Base-by-base conservation (phyloP, 2,113 vertebrate genomes). In the Arothron firmamentum region DNA sequence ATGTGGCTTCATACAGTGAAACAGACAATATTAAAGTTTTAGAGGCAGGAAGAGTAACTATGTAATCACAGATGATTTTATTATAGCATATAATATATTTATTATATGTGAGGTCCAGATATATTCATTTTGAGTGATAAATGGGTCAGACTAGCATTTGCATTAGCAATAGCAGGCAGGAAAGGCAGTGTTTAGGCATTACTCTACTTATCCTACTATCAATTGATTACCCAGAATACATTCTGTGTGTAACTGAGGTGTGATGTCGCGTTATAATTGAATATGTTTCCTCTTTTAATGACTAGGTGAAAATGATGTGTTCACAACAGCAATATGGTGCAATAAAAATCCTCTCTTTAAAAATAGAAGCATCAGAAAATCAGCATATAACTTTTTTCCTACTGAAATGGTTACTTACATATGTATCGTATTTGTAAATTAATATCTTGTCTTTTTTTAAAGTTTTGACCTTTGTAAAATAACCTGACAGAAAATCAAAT, bases 131-230 rank as follows among this genome's bases (percentile, higher is more conserved):
- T 52, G 13, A 56, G 52, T 72, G 45, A 34, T 66, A 53, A 52
- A 13, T 43, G 1, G 67, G 13, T 70, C 21, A 43, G 46, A 38
- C 56, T 54, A 65, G 43, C 43, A 48, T 38, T 16, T 55, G 3
- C 70, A 48, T 38, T 16, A 58, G 3, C 70, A 67, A 49, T 11
- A 38, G 34, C 34, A 11, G 34, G 34, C 34, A 38, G 34, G 23
- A 65, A 63, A 79, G 77, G 73, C 77, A 84, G 79, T 79, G 77
- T 77, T 61, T 63, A 42, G 18, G 79, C 78, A 80, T 67, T 68
- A 55, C 48, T 52, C 16, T 58, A 20, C 25, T 49, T 50, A 54
- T 78, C 19, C 56, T 42, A 47, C 67, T 41, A 73, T 56, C 54
- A 56, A 28, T 17, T 71, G 28, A 63, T 72, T 62, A 51, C 16